Evolutionary conservation across 2,113 vertebrate species (phyloP).

Genomic region (Odontophorus gujanensis): DNA sequence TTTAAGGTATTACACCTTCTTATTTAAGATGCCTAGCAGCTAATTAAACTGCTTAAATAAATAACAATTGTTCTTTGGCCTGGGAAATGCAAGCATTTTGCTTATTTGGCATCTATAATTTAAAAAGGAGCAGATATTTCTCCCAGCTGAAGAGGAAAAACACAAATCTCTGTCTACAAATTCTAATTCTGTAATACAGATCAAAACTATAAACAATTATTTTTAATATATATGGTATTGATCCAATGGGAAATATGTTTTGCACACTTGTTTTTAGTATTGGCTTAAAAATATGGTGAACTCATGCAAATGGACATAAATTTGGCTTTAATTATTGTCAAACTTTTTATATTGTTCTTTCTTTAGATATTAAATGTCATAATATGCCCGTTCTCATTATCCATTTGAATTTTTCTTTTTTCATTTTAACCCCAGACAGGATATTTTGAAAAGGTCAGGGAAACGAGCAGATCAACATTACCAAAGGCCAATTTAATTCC

Average conservation of each 20-base stretch:
- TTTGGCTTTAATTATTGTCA: constrained; percentile 48
- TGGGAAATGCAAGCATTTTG: background rate
- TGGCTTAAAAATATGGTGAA: background rate
- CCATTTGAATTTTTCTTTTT: constrained; percentile 6
- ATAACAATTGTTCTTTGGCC: background rate
- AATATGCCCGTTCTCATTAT: constrained; percentile 36
- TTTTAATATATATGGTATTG: background rate
- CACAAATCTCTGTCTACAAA: background rate
- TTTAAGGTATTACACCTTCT: background rate
- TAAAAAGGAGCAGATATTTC: constrained; percentile 29
- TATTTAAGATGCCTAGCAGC: background rate
- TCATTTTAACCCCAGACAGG: constrained; percentile 26
- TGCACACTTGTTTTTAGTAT: background rate
- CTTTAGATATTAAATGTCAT: constrained; percentile 35
- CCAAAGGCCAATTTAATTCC: constrained; percentile 63
- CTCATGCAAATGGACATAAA: background rate
- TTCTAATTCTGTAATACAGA: background rate
- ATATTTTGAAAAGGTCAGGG: constrained; percentile 66
- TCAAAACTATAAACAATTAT: background rate
- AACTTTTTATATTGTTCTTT: constrained; percentile 25
- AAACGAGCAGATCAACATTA: constrained; percentile 57
- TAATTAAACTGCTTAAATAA: constrained; percentile 4
- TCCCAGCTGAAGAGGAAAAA: constrained; percentile 1
- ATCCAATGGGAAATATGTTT: background rate
- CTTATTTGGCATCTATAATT: constrained; percentile 14